Conservation (phyloP, 2,888 invertebrate genomes). For the Leucozona laternaria region DNA sequence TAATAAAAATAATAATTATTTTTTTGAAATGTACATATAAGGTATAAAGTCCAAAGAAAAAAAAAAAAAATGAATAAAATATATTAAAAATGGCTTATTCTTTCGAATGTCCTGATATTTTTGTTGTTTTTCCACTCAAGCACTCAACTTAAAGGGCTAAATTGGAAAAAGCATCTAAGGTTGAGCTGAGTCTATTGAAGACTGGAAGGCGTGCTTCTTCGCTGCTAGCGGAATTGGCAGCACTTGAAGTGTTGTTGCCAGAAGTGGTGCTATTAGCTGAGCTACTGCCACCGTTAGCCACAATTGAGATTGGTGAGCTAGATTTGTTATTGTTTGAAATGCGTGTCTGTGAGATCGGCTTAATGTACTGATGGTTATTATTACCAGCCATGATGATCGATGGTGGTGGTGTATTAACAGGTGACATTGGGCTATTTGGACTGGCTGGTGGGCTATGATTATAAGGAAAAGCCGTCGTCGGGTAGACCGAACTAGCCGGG, state of each 20-base stretch:
- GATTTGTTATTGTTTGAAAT: slow-evolving; percentile 81
- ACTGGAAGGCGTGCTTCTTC: slow-evolving; percentile 91
- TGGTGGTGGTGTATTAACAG: slow-evolving; percentile 82
- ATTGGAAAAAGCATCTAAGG: slow-evolving; percentile 82
- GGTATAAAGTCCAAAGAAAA: slow-evolving; percentile 65
- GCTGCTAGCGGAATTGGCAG: slow-evolving; percentile 74
- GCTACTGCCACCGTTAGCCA: slow-evolving; percentile 64
- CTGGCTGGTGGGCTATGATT: slow-evolving; percentile 82
- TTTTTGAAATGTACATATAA: slow-evolving; percentile 32
- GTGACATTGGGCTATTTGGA: slow-evolving; percentile 82
- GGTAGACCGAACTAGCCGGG: slow-evolving; percentile 78
- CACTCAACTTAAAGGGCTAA: slow-evolving; percentile 79
- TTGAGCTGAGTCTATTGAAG: slow-evolving; percentile 89
- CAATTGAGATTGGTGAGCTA: slow-evolving; percentile 78
- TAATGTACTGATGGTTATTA: slow-evolving; percentile 62
- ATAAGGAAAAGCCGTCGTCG: slow-evolving; percentile 78
- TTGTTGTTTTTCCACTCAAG: slow-evolving; percentile 11
- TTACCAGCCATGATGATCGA: slow-evolving; percentile 74
- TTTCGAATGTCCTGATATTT: slow-evolving; percentile 29
- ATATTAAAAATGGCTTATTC: slow-evolving; percentile 55
- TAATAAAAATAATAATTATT: slow-evolving; percentile 34
- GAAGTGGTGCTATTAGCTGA: slow-evolving; percentile 76
- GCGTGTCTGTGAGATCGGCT: slow-evolving; percentile 77
- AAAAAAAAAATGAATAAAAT: slow-evolving; percentile 54
- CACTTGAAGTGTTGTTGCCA: slow-evolving; percentile 75